Evolutionary conservation across 2,888 invertebrate genomes (phyloP).

Genomic region (Drosophila borealis): DNA sequence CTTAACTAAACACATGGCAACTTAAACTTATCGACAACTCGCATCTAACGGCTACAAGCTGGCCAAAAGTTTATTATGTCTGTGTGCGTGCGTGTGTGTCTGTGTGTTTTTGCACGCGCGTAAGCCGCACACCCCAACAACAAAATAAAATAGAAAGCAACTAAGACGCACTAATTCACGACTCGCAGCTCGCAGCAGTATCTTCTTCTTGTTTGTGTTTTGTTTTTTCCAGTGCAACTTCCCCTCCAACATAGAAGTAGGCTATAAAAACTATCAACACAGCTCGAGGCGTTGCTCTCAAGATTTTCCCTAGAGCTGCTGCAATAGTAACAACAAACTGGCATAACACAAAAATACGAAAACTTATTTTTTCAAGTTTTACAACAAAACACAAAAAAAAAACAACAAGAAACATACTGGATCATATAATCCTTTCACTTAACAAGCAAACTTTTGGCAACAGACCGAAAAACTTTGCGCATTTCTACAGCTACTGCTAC

Average conservation of each 20-base stretch:
- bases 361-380: slow-evolving; percentile 63
- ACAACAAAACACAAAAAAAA: slow-evolving; percentile 3
- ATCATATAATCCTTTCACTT: slow-evolving; percentile 79
- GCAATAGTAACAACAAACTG: slow-evolving; percentile 60
- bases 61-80: slow-evolving; percentile 44
- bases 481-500: slow-evolving; percentile 37
- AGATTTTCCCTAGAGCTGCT: slow-evolving; percentile 48
- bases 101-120: slow-evolving; percentile 1
- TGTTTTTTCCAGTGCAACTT: slow-evolving; percentile 22
- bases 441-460: slow-evolving; percentile 78
- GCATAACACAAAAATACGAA: slow-evolving; percentile 69
- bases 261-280: slow-evolving; percentile 77
- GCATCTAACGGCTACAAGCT: slow-evolving; percentile 71
- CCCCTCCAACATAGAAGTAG: slow-evolving; percentile 57
- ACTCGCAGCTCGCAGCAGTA: slow-evolving; percentile 33
- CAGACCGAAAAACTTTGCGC: slow-evolving; percentile 68
- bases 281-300: slow-evolving; percentile 57
- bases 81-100: neutral
- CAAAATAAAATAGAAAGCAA: slow-evolving; percentile 20
- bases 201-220: slow-evolving; percentile 26
- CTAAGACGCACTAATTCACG: slow-evolving; percentile 73
- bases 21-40: slow-evolving; percentile 73
- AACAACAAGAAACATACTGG: slow-evolving; percentile 48
- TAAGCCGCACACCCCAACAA: neutral
- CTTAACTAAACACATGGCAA: slow-evolving; percentile 72